These are phyloP conservation scores for Chymomyza amoena DNA, from an alignment of 2,888 invertebrate species.

Conservation along the genomic window DNA sequence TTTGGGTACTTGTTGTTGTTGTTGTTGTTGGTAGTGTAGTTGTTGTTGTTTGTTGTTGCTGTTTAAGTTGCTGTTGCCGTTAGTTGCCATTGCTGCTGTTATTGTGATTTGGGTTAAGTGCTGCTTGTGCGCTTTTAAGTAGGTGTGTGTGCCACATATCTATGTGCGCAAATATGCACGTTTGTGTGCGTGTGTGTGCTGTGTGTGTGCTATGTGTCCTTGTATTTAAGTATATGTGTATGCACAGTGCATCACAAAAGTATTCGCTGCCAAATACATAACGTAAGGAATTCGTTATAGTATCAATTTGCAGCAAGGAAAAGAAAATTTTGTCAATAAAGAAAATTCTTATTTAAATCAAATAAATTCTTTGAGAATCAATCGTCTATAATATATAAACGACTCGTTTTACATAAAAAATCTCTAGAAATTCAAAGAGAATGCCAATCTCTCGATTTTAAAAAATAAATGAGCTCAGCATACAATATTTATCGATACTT, in stretches of 20 bases:
- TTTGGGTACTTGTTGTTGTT: too few species aligned
- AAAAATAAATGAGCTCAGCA: too few species aligned
- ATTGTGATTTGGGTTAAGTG: constrained; percentile 71
- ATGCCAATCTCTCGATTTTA: too few species aligned
- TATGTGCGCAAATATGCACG: constrained; percentile 17
- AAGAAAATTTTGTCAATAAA: too few species aligned
- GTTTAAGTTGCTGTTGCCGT: constrained; percentile 12
- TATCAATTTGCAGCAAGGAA: too few species aligned
- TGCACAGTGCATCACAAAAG: constrained; percentile 29
- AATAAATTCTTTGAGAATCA: too few species aligned
- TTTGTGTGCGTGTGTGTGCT: neutral
- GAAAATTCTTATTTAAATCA: too few species aligned
- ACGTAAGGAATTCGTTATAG: too few species aligned
- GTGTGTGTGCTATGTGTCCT: constrained; percentile 51
- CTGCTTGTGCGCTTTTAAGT: constrained; percentile 69
- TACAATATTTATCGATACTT: too few species aligned
- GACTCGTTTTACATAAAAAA: too few species aligned
- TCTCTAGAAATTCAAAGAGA: too few species aligned
- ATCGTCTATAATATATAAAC: too few species aligned
- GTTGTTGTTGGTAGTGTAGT: constrained; percentile 18
- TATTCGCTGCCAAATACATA: constrained; percentile 30
- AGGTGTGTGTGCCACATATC: constrained; percentile 39
- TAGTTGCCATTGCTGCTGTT: constrained; percentile 30
- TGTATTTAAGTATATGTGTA: constrained; percentile 9
- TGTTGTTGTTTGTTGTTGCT: constrained; percentile 29